Conservation (phyloP, 1,140 invertebrate genomes). For the Apis mellifera region Amel_HAv3.1 CM009944.2:1498501-1499000, state of each 20-base stretch:
- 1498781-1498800: background rate
- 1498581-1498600: background rate
- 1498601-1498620: background rate
- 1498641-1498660: background rate
- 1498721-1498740: conserved; percentile 52
- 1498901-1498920: too few species aligned
- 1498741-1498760: conserved; percentile 1
- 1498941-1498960: too few species aligned
- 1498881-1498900: too few species aligned
- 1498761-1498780: conserved; percentile 11
- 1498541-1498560: conserved; percentile 22
- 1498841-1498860: too few species aligned
- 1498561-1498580: conserved; percentile 26
- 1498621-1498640: background rate
- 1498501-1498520: conserved; percentile 14
- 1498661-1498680: background rate
- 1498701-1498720: conserved; percentile 33
- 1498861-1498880: too few species aligned
- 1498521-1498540: conserved; percentile 20
- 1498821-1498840: too few species aligned
- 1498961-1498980: too few species aligned
- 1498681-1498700: background rate
- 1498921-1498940: too few species aligned
- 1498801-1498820: too few species aligned
- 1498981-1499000: too few species aligned